A percentile compares a stretch with the other conserved stretches of the same genome.
Conservation (phyloP, 2,888 invertebrate species). For the Lithophane ornitopus region DNA sequence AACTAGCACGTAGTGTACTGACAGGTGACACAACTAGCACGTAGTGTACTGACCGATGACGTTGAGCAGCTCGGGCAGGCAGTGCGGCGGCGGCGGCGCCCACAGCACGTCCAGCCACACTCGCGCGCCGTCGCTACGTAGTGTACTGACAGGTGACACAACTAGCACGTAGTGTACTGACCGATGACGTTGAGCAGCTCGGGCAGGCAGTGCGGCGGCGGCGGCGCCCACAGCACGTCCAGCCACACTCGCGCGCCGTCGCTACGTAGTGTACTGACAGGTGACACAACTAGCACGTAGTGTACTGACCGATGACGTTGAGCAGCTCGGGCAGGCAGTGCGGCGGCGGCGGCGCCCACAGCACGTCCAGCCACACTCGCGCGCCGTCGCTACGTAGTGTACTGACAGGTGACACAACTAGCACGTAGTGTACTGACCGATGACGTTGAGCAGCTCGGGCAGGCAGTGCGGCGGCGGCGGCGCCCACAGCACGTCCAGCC, state of each 20-base stretch:
- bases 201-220: slow-evolving; percentile 86
- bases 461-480: slow-evolving; percentile 89
- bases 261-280: neutral
- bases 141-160: neutral
- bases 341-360: slow-evolving; percentile 93
- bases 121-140: slow-evolving; percentile 92
- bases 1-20: neutral
- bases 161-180: neutral
- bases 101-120: slow-evolving; percentile 97
- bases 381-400: slow-evolving; percentile 91
- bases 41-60: slow-evolving; percentile 69
- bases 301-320: slow-evolving; percentile 75
- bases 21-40: slow-evolving; percentile 70
- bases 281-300: neutral
- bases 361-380: slow-evolving; percentile 96
- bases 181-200: slow-evolving; percentile 82
- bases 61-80: slow-evolving; percentile 79
- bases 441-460: slow-evolving; percentile 82
- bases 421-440: slow-evolving; percentile 10
- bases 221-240: slow-evolving; percentile 95
- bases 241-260: slow-evolving; percentile 97
- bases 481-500: slow-evolving; percentile 97
- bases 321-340: slow-evolving; percentile 79
- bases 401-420: neutral
- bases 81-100: slow-evolving; percentile 91